Percentiles rank a stretch among this genome's conserved stretches.
Evolutionary conservation across 2,113 vertebrate genomes (phyloP).

Genomic region (Gracilinanus agilis): DNA sequence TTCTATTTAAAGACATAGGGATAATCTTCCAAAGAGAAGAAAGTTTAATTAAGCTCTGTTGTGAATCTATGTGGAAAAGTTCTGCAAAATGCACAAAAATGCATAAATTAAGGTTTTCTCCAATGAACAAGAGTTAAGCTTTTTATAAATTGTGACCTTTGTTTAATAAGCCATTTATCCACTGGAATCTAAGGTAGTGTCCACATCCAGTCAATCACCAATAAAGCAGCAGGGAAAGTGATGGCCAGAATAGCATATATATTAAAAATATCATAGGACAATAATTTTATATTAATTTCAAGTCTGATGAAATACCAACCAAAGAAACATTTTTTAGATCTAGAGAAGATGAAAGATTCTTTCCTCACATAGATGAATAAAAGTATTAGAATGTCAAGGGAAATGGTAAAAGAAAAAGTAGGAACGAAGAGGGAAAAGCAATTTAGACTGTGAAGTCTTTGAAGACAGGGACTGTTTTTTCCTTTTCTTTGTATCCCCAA

Average conservation of each 20-base stretch:
- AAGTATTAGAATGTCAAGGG: neutral
- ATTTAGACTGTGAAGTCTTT: neutral
- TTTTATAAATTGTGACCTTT: conserved; percentile 3
- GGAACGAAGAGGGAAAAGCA: neutral
- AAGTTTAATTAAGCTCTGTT: neutral
- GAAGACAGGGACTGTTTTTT: neutral
- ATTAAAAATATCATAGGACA: neutral
- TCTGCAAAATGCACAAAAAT: neutral
- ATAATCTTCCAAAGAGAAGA: neutral
- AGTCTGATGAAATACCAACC: neutral
- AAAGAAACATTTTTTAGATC: neutral
- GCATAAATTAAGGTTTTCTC: conserved; percentile 7
- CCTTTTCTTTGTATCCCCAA: neutral
- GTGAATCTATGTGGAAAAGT: neutral
- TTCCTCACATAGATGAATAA: neutral
- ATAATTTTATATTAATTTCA: neutral
- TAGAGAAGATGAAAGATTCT: neutral
- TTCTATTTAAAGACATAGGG: neutral
- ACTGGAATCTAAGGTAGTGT: neutral
- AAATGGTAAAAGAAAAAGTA: neutral
- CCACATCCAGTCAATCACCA: too few species aligned
- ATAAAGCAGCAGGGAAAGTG: too few species aligned
- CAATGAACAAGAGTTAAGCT: neutral
- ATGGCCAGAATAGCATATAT: neutral
- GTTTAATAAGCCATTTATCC: neutral